A percentile compares a stretch with the other conserved stretches of the same genome.
These are phyloP conservation scores for Aporrectodea caliginosa DNA, from an alignment of 1,140 invertebrate genomes.

Conservation along the genomic window DNA sequence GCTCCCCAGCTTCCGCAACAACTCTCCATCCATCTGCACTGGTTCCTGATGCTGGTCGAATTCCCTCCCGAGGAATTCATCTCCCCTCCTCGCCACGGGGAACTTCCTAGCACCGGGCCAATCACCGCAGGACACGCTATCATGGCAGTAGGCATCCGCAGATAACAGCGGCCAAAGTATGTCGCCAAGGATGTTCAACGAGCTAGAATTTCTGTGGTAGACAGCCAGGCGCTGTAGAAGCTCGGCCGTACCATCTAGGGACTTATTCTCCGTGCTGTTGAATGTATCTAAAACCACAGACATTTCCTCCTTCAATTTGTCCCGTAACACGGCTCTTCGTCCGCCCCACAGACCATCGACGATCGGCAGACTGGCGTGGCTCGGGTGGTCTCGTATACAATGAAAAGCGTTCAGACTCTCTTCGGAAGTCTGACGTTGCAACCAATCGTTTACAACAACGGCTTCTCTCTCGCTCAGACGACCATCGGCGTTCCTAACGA, in stretches of 20 bases:
- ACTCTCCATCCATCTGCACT: not conserved
- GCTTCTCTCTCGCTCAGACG: not conserved
- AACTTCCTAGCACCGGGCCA: constrained; percentile 20
- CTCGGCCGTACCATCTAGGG: not conserved
- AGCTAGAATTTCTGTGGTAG: not conserved
- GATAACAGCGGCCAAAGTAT: constrained; percentile 23
- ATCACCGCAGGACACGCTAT: constrained; percentile 24
- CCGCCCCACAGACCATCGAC: constrained; percentile 10
- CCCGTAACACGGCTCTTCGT: not conserved
- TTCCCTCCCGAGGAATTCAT: constrained; percentile 26
- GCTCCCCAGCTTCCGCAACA: not conserved
- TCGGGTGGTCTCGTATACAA: constrained; percentile 12
- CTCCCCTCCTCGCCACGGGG: constrained; percentile 17
- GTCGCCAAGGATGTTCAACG: not conserved
- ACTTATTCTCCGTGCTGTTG: not conserved
- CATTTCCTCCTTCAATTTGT: not conserved
- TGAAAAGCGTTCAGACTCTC: not conserved
- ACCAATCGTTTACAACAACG: not conserved
- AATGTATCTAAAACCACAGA: not conserved
- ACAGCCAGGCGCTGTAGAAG: not conserved
- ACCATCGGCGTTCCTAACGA: constrained; percentile 1
- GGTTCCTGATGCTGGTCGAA: constrained; percentile 11
- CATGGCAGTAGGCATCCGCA: constrained; percentile 24
- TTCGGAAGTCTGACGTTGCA: not conserved
- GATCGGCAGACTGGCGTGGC: constrained; percentile 2